Evolutionary conservation across 2,797 vertebrate genomes (phyloP), one percentile per base, ranked within the genome.

Genomic region (Chlorospingus semifuscus): DNA sequence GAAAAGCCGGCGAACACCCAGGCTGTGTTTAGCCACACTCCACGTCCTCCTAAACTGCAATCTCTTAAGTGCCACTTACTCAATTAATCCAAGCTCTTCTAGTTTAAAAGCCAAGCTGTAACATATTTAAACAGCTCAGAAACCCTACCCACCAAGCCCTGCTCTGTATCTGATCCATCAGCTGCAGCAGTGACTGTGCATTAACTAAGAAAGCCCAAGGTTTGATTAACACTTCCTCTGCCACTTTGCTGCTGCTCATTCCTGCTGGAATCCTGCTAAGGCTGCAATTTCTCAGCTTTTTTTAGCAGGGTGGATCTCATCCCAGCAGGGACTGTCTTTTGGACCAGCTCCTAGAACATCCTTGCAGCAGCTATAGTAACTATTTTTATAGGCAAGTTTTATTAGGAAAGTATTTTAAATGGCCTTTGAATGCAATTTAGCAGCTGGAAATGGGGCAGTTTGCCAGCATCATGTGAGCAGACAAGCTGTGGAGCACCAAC

Each of bases 391-490:
- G 92, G 94, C 94, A 34, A 95, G 87, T 96, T 95, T 95, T 96
- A 93, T 92, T 96, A 97, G 96, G 94, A 95, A 96, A 96, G 93
- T 97, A 97, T 97, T 97, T 95, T 93, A 97, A 95, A 95, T 86
- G 95, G 95, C 84, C 87, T 97, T 94, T 88, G 94, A 95, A 96
- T 97, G 94, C 87, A 96, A 72, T 96, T 94, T 93, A 96, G 94
- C 95, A 97, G 95, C 92, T 96, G 96, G 96, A 97, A 96, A 93
- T 96, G 70, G 39, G 92, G 95, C 94, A 61, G 72, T 1, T 29
- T 56, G 94, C 96, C 95, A 97, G 94, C 82, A 81, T 30, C 94
- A 94, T 86, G 94, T 75, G 95, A 95, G 57, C 79, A 81, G 92
- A 83, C 83, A 91, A 78, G 81, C 90, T 83, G 87, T n/a, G 72